Evolutionary conservation across 2,888 invertebrate genomes (phyloP).

Genomic region (Cantharis rustica): DNA sequence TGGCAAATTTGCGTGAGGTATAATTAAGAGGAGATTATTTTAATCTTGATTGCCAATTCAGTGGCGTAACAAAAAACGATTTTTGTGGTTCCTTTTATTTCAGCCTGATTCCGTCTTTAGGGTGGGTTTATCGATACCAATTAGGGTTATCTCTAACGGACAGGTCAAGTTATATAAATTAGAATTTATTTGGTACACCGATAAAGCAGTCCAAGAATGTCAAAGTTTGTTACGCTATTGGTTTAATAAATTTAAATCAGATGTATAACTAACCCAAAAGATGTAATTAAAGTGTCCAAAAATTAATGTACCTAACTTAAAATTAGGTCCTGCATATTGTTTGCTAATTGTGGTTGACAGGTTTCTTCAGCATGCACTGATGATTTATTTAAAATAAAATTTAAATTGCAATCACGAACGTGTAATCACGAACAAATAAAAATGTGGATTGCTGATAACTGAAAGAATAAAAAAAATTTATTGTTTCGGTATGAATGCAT

Average conservation of each 20-base stretch:
- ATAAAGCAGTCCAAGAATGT: neutral
- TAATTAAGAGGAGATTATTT: neutral
- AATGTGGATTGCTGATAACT: neutral
- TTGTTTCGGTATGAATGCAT: neutral
- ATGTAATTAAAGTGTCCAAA: neutral
- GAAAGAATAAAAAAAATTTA: neutral
- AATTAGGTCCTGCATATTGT: neutral
- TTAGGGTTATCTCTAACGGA: no score
- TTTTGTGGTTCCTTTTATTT: neutral
- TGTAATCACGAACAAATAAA: neutral
- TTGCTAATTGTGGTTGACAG: neutral
- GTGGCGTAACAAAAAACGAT: neutral
- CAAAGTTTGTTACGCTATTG: neutral
- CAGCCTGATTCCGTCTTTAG: no score
- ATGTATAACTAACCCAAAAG: neutral
- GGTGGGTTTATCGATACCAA: no score
- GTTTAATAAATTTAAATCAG: neutral
- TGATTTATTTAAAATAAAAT: neutral
- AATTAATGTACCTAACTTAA: neutral
- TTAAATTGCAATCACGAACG: neutral
- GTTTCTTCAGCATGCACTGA: neutral
- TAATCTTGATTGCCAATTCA: neutral
- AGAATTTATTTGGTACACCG: neutral
- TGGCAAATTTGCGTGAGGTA: neutral
- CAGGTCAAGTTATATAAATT: neutral